A percentile compares a stretch with the other conserved stretches of the same genome.
Conservation (phyloP, 1,140 invertebrate species). For the Chymomyza costata region DNA sequence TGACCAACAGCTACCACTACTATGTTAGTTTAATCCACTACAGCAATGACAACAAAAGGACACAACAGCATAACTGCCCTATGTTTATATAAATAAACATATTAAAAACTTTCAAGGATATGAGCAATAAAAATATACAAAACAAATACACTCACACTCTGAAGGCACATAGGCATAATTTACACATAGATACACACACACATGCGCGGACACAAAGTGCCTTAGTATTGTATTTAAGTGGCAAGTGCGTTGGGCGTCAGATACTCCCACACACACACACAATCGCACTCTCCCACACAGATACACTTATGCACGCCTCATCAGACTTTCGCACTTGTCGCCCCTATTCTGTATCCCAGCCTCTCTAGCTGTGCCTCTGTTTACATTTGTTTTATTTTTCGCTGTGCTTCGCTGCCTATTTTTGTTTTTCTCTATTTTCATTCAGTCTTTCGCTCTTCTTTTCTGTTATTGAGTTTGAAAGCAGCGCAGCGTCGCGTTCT, state of each 20-base stretch:
- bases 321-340: conserved; percentile 1
- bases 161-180: too few relatives aligned
- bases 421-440: too few relatives aligned
- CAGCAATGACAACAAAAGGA: conserved; percentile 39
- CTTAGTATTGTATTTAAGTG: conserved; percentile 20
- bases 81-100: conserved; percentile 62
- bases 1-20: conserved; percentile 20
- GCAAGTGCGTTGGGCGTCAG: too few relatives aligned
- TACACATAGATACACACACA: not conserved
- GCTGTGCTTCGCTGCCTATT: conserved; percentile 18
- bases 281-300: conserved; percentile 1
- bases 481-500: conserved; percentile 26
- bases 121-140: conserved; percentile 37
- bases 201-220: not conserved
- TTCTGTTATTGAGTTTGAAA: conserved; percentile 36
- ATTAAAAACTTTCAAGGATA: conserved; percentile 66
- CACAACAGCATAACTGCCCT: conserved; percentile 16
- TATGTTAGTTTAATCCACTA: conserved; percentile 34
- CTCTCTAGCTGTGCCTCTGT: conserved; percentile 16
- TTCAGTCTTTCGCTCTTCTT: too few relatives aligned
- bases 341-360: conserved; percentile 12
- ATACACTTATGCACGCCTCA: conserved; percentile 22
- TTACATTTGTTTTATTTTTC: conserved; percentile 50
- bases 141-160: conserved; percentile 25
- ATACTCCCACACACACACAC: not conserved